These are phyloP conservation scores for Anarsia innoxiella DNA, from an alignment of 2,888 invertebrate species.

Conservation along the genomic window DNA sequence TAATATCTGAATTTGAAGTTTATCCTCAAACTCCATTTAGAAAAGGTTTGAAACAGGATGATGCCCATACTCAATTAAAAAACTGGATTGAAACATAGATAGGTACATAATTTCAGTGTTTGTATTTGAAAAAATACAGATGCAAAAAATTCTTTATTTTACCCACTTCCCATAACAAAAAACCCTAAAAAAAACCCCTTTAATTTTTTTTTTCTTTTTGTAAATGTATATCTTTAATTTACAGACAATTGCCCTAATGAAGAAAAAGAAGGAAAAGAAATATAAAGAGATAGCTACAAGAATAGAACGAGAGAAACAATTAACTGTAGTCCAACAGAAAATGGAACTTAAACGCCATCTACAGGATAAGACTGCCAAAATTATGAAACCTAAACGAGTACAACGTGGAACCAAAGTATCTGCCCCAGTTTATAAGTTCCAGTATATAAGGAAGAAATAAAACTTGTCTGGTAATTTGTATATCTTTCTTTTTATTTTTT, in stretches of 20 bases:
- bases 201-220: too few relatives aligned
- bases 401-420: conserved; percentile 77
- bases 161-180: too few relatives aligned
- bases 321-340: conserved; percentile 85
- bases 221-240: too few relatives aligned
- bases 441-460: conserved; percentile 87
- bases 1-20: too few relatives aligned
- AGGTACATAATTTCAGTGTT: too few relatives aligned
- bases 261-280: conserved; percentile 75
- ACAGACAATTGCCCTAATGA: conserved; percentile 63
- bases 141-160: too few relatives aligned
- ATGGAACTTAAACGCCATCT: conserved; percentile 82
- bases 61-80: too few relatives aligned
- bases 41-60: too few relatives aligned
- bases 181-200: too few relatives aligned
- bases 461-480: conserved; percentile 14
- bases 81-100: too few relatives aligned
- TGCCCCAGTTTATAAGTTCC: conserved; percentile 87
- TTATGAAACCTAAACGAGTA: conserved; percentile 79
- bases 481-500: conserved; percentile 12
- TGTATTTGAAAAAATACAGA: too few relatives aligned
- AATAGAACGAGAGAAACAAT: conserved; percentile 83
- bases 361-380: conserved; percentile 72
- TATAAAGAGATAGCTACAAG: conserved; percentile 86
- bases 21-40: too few relatives aligned